Percentiles rank a stretch among this genome's conserved stretches.
phyloP scores from a whole-genome alignment of 2,113 vertebrate species.

The Nyctibius bracteatus region DNA sequence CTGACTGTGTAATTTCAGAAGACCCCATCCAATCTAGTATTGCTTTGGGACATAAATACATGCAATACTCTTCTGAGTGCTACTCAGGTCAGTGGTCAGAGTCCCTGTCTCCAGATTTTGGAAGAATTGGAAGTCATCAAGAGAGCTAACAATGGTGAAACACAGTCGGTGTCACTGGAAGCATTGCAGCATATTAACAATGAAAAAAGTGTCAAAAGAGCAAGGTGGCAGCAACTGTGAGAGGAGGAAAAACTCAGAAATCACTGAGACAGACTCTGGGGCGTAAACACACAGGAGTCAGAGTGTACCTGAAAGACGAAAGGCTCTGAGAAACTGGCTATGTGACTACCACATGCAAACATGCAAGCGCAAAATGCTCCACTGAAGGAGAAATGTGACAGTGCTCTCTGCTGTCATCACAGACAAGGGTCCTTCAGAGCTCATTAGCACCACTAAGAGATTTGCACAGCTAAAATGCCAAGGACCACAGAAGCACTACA shows the following conservation, averaged over 20 bases:
- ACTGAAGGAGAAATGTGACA: not conserved
- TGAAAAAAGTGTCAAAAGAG: not conserved
- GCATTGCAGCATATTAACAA: not conserved
- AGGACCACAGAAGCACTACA: not conserved
- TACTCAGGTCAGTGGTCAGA: not conserved
- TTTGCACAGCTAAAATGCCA: accelerated
- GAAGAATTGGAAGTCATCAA: not conserved
- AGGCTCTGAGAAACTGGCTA: not conserved
- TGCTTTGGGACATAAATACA: not conserved
- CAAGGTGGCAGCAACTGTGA: not conserved
- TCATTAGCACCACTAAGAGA: not conserved
- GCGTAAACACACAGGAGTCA: not conserved
- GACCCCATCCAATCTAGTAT: not conserved
- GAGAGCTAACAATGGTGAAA: not conserved
- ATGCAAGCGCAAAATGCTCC: not conserved
- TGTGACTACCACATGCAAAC: not conserved
- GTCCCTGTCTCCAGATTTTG: not conserved
- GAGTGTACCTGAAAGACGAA: not conserved
- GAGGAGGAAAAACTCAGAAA: not conserved
- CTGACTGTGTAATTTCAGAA: not conserved
- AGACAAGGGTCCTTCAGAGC: not conserved
- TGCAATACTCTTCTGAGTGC: not conserved
- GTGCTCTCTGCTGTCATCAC: not conserved
- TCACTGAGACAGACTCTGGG: not conserved
- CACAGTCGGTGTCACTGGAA: not conserved